Evolutionary conservation across 37 sponge, comb jelly and placozoan genomes (phyloP), one percentile per base, ranked within the genome.

Genomic region (Halisarca cf. caerulea): DNA sequence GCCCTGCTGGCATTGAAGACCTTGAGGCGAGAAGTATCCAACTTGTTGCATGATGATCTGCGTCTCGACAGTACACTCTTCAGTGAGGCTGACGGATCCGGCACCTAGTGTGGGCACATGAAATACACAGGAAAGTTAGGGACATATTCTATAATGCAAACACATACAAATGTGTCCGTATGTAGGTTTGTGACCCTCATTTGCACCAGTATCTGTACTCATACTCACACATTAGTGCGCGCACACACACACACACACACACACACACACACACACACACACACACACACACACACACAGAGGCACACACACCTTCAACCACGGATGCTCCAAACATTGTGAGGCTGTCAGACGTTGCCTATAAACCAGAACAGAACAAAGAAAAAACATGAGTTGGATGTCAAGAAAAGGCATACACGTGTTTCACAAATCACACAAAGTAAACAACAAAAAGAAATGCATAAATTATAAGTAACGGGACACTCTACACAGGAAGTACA

Each of bases 251-350:
- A 80, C 81, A 54, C 27, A 60, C 64, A 59, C 64, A 17, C 20
- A 60, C 44, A 84, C 60, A 43, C 59, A 51, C 58, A 34, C 38
- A 53, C 85, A 2, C 58, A 25, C 4, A 84, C 36, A 28, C 75
- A 84, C 75, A 27, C 33, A 5, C 84, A 54, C 79, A 68, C 64
- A 61, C 64, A 61, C 64, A 61, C 64, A 68, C 69, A 68, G 1
- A 38, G 24, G 6, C 27, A 2, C 58, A 58, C 58, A 57, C 38
- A 55, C 80, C 80, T 70, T 58, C 55, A 88, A 34, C 88, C 88
- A 88, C 21, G 83, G 57, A 28, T 88, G 83, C 23, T 57, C 47
- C 66, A 82, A 42, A 61, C 79, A 78, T 33, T 82, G n/a, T 11
- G 40, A 9, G 9, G 82, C 71, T 21, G 61, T 53, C 0, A 88